Base-by-base conservation (phyloP, 1,140 invertebrate genomes). In the Rhyacophila brunnea region DNA sequence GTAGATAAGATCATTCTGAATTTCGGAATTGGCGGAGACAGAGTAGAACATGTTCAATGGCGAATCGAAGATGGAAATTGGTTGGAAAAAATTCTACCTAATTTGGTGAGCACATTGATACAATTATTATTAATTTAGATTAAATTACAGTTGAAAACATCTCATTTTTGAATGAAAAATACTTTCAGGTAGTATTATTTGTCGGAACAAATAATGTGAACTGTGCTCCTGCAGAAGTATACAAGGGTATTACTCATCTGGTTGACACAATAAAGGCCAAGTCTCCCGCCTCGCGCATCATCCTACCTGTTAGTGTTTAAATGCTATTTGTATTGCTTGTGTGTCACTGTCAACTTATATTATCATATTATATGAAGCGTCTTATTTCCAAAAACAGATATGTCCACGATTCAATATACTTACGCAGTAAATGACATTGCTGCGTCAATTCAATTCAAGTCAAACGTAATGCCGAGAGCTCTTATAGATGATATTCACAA, bases 1-100 rank as follows among this genome's bases (percentile, higher is more conserved):
- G 4, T 48, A 63, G 61, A 32, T 14, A 58, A 58, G 38, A 44
- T 10, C 0, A 17, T 55, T 5, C 70, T 88, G 14, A 90, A 89
- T 71, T 88, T 90, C 75, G 87, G 88, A 36, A 87, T 91, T 64
- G 83, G 85, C 19, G 86, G 85, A 20, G 88, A 91, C 70, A 78
- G 82, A 66, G 87, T 86, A 2, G 83, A 90, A 69, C 76, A 91
- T 74, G 80, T 90, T 17, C 70, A 90, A 17, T 91, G 88, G 88
- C 74, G 89, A 62, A 78, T 90, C 20, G 68, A 79, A 60, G 87
- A 90, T 78, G 88, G 87, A 51, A 40, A 50, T 19, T 63, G 61
- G 61, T 19, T 63, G 6, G 88, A 88, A 73, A 77, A 80, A 68
- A 84, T 88, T 2, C 90, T 90, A 77, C 61, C 61, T 19, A 56